Percentiles rank a stretch among this genome's conserved stretches.
phyloP scores from a whole-genome alignment of 2,888 invertebrate species.

The Brenthis ino region DNA sequence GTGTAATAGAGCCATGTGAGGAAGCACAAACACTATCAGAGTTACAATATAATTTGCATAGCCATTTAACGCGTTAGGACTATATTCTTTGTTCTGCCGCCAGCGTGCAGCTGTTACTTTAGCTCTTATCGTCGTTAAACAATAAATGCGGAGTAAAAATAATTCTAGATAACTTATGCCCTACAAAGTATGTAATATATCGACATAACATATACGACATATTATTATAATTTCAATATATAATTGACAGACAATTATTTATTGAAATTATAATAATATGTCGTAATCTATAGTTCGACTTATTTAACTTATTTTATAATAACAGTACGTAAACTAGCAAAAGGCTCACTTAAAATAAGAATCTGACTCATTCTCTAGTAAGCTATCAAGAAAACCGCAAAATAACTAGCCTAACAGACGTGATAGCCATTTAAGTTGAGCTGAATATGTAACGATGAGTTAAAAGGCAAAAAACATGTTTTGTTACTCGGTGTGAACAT shows the following conservation, averaged over 20 bases:
- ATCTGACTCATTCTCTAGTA: slow-evolving; percentile 23
- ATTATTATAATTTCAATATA: no score
- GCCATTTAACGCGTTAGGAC: slow-evolving; percentile 62
- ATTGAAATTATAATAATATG: slow-evolving; percentile 17
- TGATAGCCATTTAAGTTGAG: slow-evolving; percentile 25
- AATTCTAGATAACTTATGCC: slow-evolving; percentile 67
- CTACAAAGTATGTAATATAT: slow-evolving; percentile 47
- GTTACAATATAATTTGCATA: slow-evolving; percentile 57
- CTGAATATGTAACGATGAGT: slow-evolving; percentile 35
- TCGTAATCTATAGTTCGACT: neutral
- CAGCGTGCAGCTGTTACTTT: slow-evolving; percentile 66
- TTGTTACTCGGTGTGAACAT: slow-evolving; percentile 32
- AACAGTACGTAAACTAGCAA: neutral
- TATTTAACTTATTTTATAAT: neutral
- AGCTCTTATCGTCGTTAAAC: slow-evolving; percentile 68
- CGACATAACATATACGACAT: no score
- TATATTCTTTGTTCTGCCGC: slow-evolving; percentile 73
- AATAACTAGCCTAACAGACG: slow-evolving; percentile 23
- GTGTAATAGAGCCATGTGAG: slow-evolving; percentile 54
- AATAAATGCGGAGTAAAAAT: slow-evolving; percentile 74
- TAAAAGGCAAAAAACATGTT: slow-evolving; percentile 38
- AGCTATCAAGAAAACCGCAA: slow-evolving; percentile 31
- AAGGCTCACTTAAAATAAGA: slow-evolving; percentile 20
- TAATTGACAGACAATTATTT: slow-evolving; percentile 41
- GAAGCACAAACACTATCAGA: slow-evolving; percentile 52